Percentiles rank a stretch among this genome's conserved stretches.
Evolutionary conservation across 2,888 invertebrate species (phyloP).

Genomic region (Aphidius colemani): DNA sequence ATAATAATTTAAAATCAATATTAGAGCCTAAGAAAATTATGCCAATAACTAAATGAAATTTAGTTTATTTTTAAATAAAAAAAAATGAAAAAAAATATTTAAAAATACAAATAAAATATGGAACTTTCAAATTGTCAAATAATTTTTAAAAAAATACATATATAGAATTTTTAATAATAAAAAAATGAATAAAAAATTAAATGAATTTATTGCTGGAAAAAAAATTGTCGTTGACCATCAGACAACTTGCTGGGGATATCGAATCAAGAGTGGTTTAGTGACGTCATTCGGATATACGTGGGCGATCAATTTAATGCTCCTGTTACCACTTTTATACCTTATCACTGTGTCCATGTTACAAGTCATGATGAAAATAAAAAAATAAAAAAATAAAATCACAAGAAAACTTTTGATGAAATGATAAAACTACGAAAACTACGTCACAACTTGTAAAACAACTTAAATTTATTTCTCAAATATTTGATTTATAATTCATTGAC

Average conservation of each 20-base stretch:
- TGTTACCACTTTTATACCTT: not conserved
- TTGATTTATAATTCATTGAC: too few relatives aligned
- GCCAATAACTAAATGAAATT: too few relatives aligned
- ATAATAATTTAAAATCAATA: too few relatives aligned
- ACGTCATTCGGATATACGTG: constrained; percentile 24
- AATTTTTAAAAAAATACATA: too few relatives aligned
- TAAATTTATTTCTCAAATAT: not conserved
- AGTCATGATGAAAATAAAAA: not conserved
- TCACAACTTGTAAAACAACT: not conserved
- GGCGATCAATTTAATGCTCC: constrained; percentile 18
- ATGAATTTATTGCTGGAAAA: constrained; percentile 17
- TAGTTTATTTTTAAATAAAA: too few relatives aligned
- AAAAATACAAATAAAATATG: too few relatives aligned
- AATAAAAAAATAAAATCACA: not conserved
- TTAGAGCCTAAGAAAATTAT: too few relatives aligned
- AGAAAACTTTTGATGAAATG: not conserved
- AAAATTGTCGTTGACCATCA: constrained; percentile 11
- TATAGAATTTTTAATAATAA: too few relatives aligned
- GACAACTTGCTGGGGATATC: not conserved
- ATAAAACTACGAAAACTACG: not conserved
- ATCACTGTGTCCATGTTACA: not conserved
- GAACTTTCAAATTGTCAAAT: too few relatives aligned
- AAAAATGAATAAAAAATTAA: not conserved
- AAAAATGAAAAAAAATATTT: too few relatives aligned
- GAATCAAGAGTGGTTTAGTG: constrained; percentile 7